Percentiles rank a stretch among this genome's conserved stretches.
These are phyloP conservation scores for Triops cancriformis DNA, from an alignment of 1,140 invertebrate species.

Conservation along the genomic window DNA sequence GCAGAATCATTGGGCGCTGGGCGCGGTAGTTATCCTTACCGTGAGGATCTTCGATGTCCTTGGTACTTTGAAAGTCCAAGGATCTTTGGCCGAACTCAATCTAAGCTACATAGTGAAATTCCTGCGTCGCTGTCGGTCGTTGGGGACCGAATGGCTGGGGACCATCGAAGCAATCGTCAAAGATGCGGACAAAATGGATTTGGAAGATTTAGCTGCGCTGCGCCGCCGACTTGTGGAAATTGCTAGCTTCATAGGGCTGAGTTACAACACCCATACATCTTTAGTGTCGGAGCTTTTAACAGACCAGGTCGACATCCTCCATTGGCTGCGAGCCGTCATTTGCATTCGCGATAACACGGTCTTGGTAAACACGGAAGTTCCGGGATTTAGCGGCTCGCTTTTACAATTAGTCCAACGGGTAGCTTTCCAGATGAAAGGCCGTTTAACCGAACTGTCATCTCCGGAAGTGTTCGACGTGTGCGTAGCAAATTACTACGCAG, in stretches of 20 bases:
- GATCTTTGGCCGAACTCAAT: neutral
- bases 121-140: neutral
- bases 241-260: neutral
- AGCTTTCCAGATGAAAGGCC: neutral
- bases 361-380: neutral
- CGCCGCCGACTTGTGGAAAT: neutral
- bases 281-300: neutral
- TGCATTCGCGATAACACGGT: neutral
- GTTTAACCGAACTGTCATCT: neutral
- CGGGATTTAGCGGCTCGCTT: neutral
- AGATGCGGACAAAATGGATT: neutral
- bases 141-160: neutral
- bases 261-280: neutral
- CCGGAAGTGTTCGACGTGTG: neutral
- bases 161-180: neutral
- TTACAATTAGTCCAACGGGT: neutral
- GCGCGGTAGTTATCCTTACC: neutral
- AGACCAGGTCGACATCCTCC: neutral
- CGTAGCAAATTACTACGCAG: neutral
- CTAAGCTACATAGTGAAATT: neutral
- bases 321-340: neutral
- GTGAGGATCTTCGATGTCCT: neutral
- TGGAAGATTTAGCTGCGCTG: neutral
- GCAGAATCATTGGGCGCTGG: neutral
- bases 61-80: neutral